Evolutionary conservation across 1,140 invertebrate species (phyloP), one percentile per base, ranked within the genome.

Genomic region (Sarcophaga peregrina): DNA sequence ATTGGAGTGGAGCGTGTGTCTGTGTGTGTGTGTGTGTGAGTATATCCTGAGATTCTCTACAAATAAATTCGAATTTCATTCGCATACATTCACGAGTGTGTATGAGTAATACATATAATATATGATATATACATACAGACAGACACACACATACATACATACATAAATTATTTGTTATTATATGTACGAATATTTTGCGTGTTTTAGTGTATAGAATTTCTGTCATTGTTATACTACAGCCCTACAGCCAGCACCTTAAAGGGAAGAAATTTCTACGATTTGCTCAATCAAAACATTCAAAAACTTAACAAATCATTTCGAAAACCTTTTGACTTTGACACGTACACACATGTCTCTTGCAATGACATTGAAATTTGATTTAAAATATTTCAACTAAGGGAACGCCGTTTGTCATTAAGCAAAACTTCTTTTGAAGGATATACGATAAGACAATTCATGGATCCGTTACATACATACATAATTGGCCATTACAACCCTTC

Each of bases 101-200:
- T 37, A 37, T 37, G 13, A 15, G 6, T 0, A 15, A n/a, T 58
- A 58, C 13, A n/a, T n/a, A n/a, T n/a, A n/a, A n/a, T n/a, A n/a
- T n/a, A n/a, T n/a, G n/a, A n/a, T n/a, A n/a, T n/a, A n/a, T n/a
- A n/a, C 48, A 50, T 11, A 50, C 48, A 50, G 48, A 6, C 48
- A 50, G 6, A 8, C 48, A 11, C 11, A 8, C 6, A 50, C 48
- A 8, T 8, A 50, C 62, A 25, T 8, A 10, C 17, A 68, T 20
- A 68, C 62, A 68, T 68, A 68, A 68, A 68, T 68, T 68, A 68
- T 68, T 68, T 20, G 62, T 20, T 68, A 68, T 10, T 68, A 25
- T 50, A 50, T 68, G 17, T 9, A 17, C 10, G 17, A n/a, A 8
- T 20, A 10, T 68, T n/a, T 17, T 68, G 15, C 8, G 17, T 68